Evolutionary conservation across 2,888 invertebrate genomes (phyloP), one percentile per base, ranked within the genome.

Genomic region (Hydropsyche betteni): DNA sequence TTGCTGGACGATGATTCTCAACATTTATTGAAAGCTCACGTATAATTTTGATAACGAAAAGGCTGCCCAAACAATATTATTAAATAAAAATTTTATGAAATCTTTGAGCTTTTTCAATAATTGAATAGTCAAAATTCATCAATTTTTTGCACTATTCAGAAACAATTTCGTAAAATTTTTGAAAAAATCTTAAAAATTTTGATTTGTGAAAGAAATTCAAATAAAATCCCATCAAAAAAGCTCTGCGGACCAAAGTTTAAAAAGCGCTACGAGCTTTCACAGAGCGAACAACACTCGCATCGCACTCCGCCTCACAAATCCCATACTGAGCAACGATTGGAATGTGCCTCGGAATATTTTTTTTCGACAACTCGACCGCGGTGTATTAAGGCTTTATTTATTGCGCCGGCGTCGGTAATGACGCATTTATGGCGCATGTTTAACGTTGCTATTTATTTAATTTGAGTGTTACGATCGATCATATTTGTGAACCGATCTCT

Each of bases 381-480:
- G 34, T 51, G 44, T 44, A 44, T 44, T 44, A 44, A 44, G 10
- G 55, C 36, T 64, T 75, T 75, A 75, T 75, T 75, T 71, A 71
- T 71, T 38, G 44, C 69, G 53, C 61, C 44, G 33, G 36, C 71
- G 52, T 61, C 52, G 51, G 36, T 71, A 61, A 70, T 70, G 70
- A 33, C 70, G 53, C 52, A 70, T 70, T 70, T 70, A 69, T 51
- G 69, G 69, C 69, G 51, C 69, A 69, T 51, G 69, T 69, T 69
- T 44, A 44, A 69, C 38, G 69, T 69, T 69, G 69, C 69, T 51
- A 69, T 69, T 69, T 69, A 75, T 75, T 75, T 75, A 75, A 70
- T 69, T 38, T 50, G 69, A 70, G 70, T 75, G 75, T 70, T 70
- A 52, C 75, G 58, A 75, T 75, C 61, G 69, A 75, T 75, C 75